Evolutionary conservation across 1,140 invertebrate species (phyloP).

Genomic region (Drosophila nigromelanica): DNA sequence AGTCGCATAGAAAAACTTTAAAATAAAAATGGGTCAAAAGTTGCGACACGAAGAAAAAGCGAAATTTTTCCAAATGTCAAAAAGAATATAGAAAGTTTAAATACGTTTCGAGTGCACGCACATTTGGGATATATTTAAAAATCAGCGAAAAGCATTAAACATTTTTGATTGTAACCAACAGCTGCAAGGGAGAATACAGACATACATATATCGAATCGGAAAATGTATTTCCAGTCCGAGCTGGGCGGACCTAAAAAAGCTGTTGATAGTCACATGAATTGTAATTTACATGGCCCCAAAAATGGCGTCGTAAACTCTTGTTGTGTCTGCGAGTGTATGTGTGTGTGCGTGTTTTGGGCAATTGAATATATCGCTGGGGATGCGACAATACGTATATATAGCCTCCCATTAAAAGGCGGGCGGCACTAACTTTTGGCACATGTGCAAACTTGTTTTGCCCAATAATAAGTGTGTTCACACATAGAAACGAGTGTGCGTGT

Average conservation of each 20-base stretch:
- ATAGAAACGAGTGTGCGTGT: neutral
- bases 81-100: slow-evolving; percentile 13
- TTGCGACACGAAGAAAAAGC: neutral
- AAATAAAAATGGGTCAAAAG: slow-evolving; percentile 27
- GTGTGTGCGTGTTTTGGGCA: slow-evolving; percentile 15
- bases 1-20: too few relatives aligned
- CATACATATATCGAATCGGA: neutral
- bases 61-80: slow-evolving; percentile 25
- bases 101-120: slow-evolving; percentile 19
- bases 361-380: slow-evolving; percentile 37
- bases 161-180: slow-evolving; percentile 30
- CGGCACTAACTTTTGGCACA: slow-evolving; percentile 14
- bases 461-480: slow-evolving; percentile 7
- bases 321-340: slow-evolving; percentile 14
- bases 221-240: neutral
- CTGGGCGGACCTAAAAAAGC: slow-evolving; percentile 21
- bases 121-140: slow-evolving; percentile 9
- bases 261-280: slow-evolving; percentile 35
- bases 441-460: slow-evolving; percentile 29
- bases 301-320: slow-evolving; percentile 17
- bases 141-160: slow-evolving; percentile 10
- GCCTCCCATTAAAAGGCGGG: neutral
- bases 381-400: slow-evolving; percentile 5
- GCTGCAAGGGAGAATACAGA: neutral
- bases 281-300: slow-evolving; percentile 34